phyloP scores from a whole-genome alignment of 2,888 invertebrate genomes.

The Acleris sparsana region DNA sequence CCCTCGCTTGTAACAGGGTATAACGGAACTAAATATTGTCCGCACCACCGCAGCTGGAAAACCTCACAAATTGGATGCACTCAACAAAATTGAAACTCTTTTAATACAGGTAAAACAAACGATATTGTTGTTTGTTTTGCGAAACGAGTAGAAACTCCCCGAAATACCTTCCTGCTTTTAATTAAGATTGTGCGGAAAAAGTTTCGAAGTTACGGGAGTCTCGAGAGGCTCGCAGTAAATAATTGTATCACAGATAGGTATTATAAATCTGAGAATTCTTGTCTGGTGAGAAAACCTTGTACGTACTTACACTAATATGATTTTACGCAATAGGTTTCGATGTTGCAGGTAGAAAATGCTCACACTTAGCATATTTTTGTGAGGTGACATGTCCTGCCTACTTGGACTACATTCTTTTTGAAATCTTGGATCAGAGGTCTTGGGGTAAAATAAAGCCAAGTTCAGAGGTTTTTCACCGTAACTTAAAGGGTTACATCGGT shows the following conservation, averaged over 20 bases:
- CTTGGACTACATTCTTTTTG: no score
- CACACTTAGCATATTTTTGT: no score
- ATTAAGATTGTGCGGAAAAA: slow-evolving; percentile 30
- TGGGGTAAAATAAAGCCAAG: no score
- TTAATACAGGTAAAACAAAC: slow-evolving; percentile 48
- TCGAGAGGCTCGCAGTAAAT: slow-evolving; percentile 7
- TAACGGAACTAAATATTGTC: slow-evolving; percentile 19
- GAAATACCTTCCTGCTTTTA: slow-evolving; percentile 28
- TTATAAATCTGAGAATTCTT: background rate
- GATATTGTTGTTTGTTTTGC: slow-evolving; percentile 35
- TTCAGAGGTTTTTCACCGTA: no score
- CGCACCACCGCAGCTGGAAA: slow-evolving; percentile 17
- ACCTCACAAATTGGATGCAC: slow-evolving; percentile 46
- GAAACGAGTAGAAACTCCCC: slow-evolving; percentile 19
- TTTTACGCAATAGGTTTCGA: background rate
- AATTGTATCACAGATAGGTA: slow-evolving; percentile 6
- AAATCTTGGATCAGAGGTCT: no score
- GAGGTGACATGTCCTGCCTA: no score
- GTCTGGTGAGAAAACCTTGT: background rate
- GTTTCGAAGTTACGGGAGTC: slow-evolving; percentile 18
- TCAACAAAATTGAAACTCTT: slow-evolving; percentile 53
- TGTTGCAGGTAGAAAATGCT: no score
- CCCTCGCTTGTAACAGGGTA: background rate
- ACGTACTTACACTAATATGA: no score
- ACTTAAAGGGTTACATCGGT: no score